phyloP scores from a whole-genome alignment of 2,113 vertebrate species.

The Atlantisia rogersi region DNA sequence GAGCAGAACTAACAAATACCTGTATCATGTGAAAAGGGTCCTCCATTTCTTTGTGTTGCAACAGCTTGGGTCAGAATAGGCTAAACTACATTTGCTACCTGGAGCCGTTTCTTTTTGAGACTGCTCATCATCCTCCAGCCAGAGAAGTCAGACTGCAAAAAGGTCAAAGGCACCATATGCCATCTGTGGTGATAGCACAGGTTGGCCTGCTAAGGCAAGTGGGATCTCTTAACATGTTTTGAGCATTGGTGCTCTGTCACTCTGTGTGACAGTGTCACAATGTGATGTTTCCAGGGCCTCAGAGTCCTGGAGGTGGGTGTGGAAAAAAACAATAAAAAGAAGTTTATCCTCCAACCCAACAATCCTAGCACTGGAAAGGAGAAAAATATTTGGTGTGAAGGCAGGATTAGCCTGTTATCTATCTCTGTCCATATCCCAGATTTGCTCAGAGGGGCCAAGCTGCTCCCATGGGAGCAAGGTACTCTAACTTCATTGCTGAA shows the following conservation, averaged over 20 bases:
- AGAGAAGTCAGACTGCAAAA: not conserved
- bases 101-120: not conserved
- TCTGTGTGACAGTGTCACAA: not conserved
- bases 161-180: not conserved
- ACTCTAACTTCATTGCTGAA: not conserved
- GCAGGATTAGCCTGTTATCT: not conserved
- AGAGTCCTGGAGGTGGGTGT: not conserved
- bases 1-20: not conserved
- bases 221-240: not conserved
- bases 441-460: not conserved
- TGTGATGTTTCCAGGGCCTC: not conserved
- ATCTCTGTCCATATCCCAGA: not conserved
- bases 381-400: not conserved
- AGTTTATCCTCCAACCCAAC: not conserved
- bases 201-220: not conserved
- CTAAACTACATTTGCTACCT: not conserved
- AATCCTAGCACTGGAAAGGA: not conserved
- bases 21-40: not conserved
- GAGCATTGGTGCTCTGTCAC: not conserved
- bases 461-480: not conserved
- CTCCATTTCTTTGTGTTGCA: not conserved
- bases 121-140: not conserved
- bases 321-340: not conserved
- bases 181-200: not conserved
- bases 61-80: not conserved